Base-by-base conservation (phyloP, 2,113 vertebrate genomes). In the Perognathus longimembris region DNA sequence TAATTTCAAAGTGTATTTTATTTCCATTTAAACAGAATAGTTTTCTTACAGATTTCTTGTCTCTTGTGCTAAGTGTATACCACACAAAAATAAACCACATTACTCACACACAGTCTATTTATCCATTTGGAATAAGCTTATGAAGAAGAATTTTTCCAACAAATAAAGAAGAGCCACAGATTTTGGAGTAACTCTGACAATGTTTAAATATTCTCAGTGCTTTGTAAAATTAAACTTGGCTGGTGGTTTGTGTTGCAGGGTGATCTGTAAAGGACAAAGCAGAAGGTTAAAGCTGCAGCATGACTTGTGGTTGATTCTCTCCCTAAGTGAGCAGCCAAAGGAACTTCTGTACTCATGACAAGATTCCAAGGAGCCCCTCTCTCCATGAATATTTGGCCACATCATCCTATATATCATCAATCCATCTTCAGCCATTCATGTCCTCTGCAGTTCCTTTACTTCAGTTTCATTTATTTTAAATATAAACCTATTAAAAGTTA, bases 151-250 rank as follows among this genome's bases (percentile, higher is more conserved):
- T 94, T 93, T 92, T 95, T 93, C 86, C 90, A 87, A 77, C 73
- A 92, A 80, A 92, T 93, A 92, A 91, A 91, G n/a, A 94, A 59
- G 67, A 93, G 67, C 63, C 89, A 93, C 89, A 96, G 64, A 90
- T 94, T 92, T 87, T 59, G 77, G 26, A 93, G 63, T 89, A 89
- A 94, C 94, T 87, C 40, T 90, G 45, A 89, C 92, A 92, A 42
- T 86, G 71, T 85, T 93, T 94, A 93, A 86, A 92, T 57, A 76
- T 89, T 77, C 79, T 77, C 40, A 12, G n/a, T 66, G 80, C 30
- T 84, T 87, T 74, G 32, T 84, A 74, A 87, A 84, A 81, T 91
- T 84, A 80, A 86, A 87, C 75, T 95, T 92, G 91, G 83, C 83
- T 86, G 63, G 73, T 90, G 22, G 2, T 88, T 90, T 85, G 91